Conservation (phyloP, 2,888 invertebrate species). For the Eupithecia subumbrata region DNA sequence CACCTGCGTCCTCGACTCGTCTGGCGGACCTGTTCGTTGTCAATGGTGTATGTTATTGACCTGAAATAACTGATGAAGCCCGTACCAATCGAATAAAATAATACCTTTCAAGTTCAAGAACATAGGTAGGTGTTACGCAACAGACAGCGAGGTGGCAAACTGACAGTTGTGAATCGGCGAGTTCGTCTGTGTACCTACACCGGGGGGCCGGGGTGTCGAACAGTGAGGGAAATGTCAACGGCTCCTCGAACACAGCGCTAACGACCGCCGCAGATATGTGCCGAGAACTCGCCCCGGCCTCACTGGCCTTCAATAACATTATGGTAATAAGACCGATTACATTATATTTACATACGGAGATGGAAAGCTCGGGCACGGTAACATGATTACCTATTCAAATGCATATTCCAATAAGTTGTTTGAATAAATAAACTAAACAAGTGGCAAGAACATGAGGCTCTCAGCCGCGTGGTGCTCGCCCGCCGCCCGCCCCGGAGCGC, state of each 20-base stretch:
- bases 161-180: constrained; percentile 1
- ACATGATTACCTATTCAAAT: neutral
- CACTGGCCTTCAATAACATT: constrained; percentile 31
- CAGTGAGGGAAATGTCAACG: constrained; percentile 23
- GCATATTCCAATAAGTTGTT: neutral
- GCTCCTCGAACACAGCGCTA: constrained; percentile 13
- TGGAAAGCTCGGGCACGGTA: constrained; percentile 25
- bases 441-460: neutral
- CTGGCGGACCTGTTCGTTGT: neutral
- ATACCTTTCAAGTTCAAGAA: constrained; percentile 14
- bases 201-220: too few species aligned
- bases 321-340: constrained; percentile 32
- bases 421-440: too few species aligned
- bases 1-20: constrained; percentile 26
- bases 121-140: constrained; percentile 4
- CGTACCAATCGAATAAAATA: neutral
- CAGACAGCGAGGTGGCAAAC: constrained; percentile 19
- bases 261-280: neutral
- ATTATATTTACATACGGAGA: constrained; percentile 36
- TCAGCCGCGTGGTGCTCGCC: neutral
- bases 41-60: neutral
- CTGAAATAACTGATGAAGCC: neutral
- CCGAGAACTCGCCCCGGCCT: neutral
- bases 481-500: constrained; percentile 12
- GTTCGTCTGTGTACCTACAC: neutral